Base-by-base conservation (phyloP, 2,113 vertebrate genomes). In the Sceloporus tristichus region DNA sequence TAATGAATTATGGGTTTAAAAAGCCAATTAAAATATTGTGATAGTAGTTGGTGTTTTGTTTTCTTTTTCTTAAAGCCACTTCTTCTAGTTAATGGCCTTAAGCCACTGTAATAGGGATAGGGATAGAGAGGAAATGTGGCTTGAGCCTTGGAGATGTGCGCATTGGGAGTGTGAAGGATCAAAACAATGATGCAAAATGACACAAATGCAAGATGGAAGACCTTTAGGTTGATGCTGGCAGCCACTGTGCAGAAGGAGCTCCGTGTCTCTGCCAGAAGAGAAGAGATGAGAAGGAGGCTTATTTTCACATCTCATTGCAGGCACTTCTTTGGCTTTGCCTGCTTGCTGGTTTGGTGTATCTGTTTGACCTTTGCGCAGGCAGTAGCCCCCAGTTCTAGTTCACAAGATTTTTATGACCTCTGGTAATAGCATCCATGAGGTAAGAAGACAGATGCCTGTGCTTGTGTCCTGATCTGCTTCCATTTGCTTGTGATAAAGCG, bases 131-230 rank as follows among this genome's bases (percentile, higher is more conserved):
- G 66, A 84, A 73, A 73, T 18, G 18, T 84, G 68, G 25, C 11
- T 34, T 62, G 83, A 74, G 70, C 70, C 29, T 38, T 1, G 23
- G 48, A 25, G 38, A 53, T 9, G 14, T 23, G 34, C 38, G 34
- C 25, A 23, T 62, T 16, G 56, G n/a, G 54, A 19, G 18, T 66
- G 48, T 5, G 56, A 74, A 42, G 34, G 70, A 82, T 82, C 73
- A 65, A 76, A 82, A 66, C 27, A 59, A 19, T 73, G 76, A 88
- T 88, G 56, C 40, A 25, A 76, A 56, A 42, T 38, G 29, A 68
- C 59, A 68, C 19, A 76, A 85, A 66, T 21, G 8, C 14, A 82
- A 34, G 71, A 65, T 34, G 27, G 38, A 71, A 87, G 66, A 73
- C 34, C 79, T 87, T 59, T 23, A 38, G 70, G 38, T 66, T 75